These are phyloP conservation scores for Aythya fuligula DNA, from an alignment of 2,797 vertebrate species.

Conservation along the genomic window DNA sequence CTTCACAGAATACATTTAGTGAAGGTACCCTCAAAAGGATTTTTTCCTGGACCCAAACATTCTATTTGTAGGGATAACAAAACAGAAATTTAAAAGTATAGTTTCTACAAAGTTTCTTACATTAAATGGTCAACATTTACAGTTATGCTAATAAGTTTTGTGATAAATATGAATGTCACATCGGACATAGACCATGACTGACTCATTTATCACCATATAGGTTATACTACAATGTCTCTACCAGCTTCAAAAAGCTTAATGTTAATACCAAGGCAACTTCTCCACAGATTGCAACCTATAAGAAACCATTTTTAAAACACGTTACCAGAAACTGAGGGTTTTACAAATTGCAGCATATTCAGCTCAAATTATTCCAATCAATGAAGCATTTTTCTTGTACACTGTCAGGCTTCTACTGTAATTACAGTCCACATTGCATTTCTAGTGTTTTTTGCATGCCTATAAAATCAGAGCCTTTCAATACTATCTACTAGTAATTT, in stretches of 20 bases:
- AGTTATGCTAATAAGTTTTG: neutral
- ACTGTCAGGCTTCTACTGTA: slow-evolving; percentile 5
- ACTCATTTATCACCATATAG: neutral
- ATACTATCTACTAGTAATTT: slow-evolving; percentile 15
- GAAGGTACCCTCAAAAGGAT: neutral
- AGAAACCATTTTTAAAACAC: neutral
- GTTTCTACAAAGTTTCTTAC: neutral
- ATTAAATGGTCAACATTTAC: neutral
- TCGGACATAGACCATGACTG: neutral
- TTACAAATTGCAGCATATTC: slow-evolving; percentile 8
- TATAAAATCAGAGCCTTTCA: slow-evolving; percentile 15
- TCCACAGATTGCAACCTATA: neutral
- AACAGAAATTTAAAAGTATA: neutral
- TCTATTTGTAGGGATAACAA: neutral
- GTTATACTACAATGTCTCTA: neutral
- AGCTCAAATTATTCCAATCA: slow-evolving; percentile 52
- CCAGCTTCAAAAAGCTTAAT: neutral
- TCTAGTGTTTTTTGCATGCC: slow-evolving; percentile 4
- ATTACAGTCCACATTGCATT: neutral
- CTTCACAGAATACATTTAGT: neutral
- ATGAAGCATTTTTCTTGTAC: slow-evolving; percentile 30
- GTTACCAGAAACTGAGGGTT: neutral
- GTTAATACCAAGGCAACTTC: neutral
- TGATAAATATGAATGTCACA: neutral
- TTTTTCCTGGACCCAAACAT: neutral